Conservation (phyloP, 2,888 invertebrate genomes). For the Drosophila fulvimacula region DNA sequence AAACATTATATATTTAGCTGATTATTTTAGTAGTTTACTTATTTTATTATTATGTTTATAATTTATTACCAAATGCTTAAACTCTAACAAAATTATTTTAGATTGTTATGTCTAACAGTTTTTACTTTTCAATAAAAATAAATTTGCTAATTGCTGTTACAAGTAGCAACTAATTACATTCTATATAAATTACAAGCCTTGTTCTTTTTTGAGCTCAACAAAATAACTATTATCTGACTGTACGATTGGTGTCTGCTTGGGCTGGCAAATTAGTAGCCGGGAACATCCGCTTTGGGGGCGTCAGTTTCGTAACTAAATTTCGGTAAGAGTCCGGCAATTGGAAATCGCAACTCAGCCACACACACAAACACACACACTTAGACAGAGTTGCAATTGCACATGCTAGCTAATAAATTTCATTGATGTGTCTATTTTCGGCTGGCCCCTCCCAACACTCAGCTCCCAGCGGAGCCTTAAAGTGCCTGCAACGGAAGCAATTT, state of each 20-base stretch:
- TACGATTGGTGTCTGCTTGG: constrained; percentile 35
- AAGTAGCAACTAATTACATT: background rate
- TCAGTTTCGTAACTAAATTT: constrained; percentile 50
- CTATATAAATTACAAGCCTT: background rate
- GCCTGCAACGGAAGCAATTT: constrained; percentile 82
- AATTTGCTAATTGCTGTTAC: too few species aligned
- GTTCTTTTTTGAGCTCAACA: background rate
- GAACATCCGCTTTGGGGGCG: constrained; percentile 61
- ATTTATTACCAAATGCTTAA: too few species aligned
- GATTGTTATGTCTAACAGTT: too few species aligned
- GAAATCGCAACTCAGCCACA: constrained; percentile 45
- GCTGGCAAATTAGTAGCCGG: constrained; percentile 72
- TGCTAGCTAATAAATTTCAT: constrained; percentile 82
- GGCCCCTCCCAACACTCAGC: constrained; percentile 10
- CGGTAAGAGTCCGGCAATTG: constrained; percentile 65
- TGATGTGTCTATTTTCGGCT: constrained; percentile 83
- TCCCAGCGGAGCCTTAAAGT: constrained; percentile 51
- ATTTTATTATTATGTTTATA: too few species aligned
- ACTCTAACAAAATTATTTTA: too few species aligned
- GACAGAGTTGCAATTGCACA: constrained; percentile 72
- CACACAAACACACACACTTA: constrained; percentile 38
- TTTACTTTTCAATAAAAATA: too few species aligned
- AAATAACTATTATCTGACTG: background rate
- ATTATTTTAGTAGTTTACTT: too few species aligned
- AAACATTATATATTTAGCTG: too few species aligned